Conservation (phyloP, 2,113 vertebrate species). For the Ptychochromis oligacanthus region DNA sequence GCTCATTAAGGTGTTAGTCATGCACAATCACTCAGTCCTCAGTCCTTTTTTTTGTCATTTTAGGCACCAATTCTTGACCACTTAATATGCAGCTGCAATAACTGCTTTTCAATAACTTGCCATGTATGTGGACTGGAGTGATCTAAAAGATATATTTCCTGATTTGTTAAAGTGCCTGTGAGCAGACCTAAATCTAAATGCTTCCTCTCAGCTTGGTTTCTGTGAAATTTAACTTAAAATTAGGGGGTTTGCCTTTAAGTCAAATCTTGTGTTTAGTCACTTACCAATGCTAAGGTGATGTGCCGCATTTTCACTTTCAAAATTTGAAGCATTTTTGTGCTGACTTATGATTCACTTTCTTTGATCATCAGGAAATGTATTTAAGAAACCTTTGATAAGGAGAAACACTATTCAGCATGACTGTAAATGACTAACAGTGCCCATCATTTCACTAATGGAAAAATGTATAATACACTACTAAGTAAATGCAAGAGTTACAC, state of each 20-base stretch:
- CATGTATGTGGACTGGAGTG: not conserved
- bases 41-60: conserved; percentile 37
- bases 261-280: not conserved
- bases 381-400: not conserved
- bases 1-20: conserved; percentile 61
- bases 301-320: conserved; percentile 3
- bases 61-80: not conserved
- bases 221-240: conserved; percentile 3
- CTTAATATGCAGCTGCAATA: conserved; percentile 11
- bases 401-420: not conserved
- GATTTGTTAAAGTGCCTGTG: not conserved
- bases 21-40: conserved; percentile 33
- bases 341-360: not conserved
- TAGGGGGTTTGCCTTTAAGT: not conserved
- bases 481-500: conserved; percentile 11
- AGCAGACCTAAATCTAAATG: not conserved
- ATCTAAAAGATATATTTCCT: conserved; percentile 11
- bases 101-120: conserved; percentile 8
- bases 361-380: not conserved
- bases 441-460: conserved; percentile 23
- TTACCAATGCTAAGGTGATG: not conserved
- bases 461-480: not conserved
- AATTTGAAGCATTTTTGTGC: not conserved
- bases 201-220: not conserved
- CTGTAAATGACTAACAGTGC: not conserved